Conservation (phyloP, 2,888 invertebrate species). For the Microplitis manilae region DNA sequence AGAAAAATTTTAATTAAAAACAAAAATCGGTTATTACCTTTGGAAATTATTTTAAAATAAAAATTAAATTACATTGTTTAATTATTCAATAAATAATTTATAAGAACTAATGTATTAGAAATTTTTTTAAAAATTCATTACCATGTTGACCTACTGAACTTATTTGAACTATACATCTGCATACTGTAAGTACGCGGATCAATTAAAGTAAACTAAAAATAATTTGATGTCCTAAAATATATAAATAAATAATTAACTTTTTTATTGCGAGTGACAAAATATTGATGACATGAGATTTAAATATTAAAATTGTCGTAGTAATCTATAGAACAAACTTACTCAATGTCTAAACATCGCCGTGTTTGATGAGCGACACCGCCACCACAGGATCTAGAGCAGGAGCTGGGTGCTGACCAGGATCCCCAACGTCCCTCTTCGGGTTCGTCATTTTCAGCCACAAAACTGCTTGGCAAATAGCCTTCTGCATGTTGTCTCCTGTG, state of each 20-base stretch:
- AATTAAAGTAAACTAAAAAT: neutral
- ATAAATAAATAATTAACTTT: neutral
- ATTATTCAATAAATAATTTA: too few relatives aligned
- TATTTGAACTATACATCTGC: neutral
- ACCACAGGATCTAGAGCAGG: conserved; percentile 93
- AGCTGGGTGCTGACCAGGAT: conserved; percentile 86
- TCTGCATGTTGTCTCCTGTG: conserved; percentile 86
- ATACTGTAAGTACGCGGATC: neutral
- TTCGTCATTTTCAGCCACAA: conserved; percentile 80
- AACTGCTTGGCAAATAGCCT: conserved; percentile 82
- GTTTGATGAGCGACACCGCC: conserved; percentile 92
- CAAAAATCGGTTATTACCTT: too few relatives aligned
- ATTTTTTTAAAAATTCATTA: neutral
- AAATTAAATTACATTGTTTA: too few relatives aligned
- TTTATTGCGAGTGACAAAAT: neutral
- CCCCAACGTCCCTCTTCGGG: conserved; percentile 83
- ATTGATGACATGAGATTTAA: neutral
- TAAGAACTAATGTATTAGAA: too few relatives aligned
- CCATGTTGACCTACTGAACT: neutral
- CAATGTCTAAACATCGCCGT: conserved; percentile 80
- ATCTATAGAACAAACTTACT: conserved; percentile 71
- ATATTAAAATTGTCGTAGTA: neutral
- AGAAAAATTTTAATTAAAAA: too few relatives aligned
- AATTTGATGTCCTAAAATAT: neutral
- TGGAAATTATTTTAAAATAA: too few relatives aligned